Conservation (phyloP, 2,888 invertebrate genomes). For the Himalopsyche kuldschensis region DNA sequence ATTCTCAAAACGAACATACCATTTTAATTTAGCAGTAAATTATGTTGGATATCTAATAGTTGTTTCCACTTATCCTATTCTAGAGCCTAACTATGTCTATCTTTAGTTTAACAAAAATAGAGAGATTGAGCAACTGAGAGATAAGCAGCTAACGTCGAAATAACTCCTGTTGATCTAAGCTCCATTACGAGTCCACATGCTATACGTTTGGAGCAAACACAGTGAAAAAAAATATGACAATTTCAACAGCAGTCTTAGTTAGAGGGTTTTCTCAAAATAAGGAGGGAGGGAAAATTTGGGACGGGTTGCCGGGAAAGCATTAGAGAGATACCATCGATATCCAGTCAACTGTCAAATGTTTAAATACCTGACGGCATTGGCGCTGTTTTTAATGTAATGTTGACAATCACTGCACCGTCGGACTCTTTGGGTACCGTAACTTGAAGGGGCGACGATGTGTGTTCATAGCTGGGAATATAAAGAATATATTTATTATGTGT, state of each 20-base stretch:
- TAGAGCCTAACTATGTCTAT: too few species aligned
- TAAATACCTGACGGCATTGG: not conserved
- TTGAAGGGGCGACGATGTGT: constrained; percentile 45
- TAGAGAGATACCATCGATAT: not conserved
- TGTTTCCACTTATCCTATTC: too few species aligned
- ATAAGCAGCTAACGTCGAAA: too few species aligned
- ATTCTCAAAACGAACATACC: too few species aligned
- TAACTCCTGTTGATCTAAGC: too few species aligned
- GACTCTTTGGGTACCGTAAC: constrained; percentile 49
- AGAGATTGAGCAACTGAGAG: too few species aligned
- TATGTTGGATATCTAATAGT: too few species aligned
- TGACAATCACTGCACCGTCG: constrained; percentile 43
- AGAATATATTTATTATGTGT: not conserved
- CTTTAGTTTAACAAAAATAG: too few species aligned
- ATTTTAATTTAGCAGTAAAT: too few species aligned
- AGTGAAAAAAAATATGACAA: too few species aligned
- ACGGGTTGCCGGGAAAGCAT: not conserved
- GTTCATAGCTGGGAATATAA: constrained; percentile 55
- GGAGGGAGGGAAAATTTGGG: not conserved
- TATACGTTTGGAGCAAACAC: too few species aligned
- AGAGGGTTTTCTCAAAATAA: not conserved
- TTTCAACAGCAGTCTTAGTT: not conserved
- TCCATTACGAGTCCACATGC: too few species aligned
- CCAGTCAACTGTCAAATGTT: not conserved
- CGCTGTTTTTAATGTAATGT: constrained; percentile 43